Conservation (phyloP, 2,888 invertebrate genomes). For the Gnatocerus cornutus region DNA sequence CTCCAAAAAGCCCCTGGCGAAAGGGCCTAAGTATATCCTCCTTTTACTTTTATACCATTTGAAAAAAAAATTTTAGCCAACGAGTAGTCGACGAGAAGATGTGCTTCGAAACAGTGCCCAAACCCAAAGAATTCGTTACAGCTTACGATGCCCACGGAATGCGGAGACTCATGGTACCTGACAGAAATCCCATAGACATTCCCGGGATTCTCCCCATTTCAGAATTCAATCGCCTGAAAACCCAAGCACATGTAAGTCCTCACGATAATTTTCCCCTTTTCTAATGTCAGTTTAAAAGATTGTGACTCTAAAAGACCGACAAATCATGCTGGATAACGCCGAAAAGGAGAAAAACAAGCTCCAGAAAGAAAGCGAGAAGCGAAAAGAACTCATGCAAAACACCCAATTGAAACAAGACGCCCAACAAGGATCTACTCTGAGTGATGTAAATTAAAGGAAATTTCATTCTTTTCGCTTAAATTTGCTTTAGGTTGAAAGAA, state of each 20-base stretch:
- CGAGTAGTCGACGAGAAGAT: slow-evolving; percentile 31
- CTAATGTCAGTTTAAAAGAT: slow-evolving; percentile 64
- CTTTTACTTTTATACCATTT: neutral
- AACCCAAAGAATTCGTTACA: slow-evolving; percentile 54
- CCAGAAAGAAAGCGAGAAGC: slow-evolving; percentile 74
- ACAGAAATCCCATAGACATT: slow-evolving; percentile 72
- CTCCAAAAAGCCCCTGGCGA: slow-evolving; percentile 9
- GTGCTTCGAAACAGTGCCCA: slow-evolving; percentile 22
- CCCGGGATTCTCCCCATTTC: slow-evolving; percentile 76
- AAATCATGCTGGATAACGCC: slow-evolving; percentile 69
- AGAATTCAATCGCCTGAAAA: slow-evolving; percentile 76
- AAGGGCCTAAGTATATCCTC: slow-evolving; percentile 21
- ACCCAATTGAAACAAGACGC: slow-evolving; percentile 62
- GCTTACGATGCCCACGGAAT: slow-evolving; percentile 66
- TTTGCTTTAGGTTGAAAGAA: slow-evolving; percentile 70
- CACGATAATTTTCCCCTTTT: neutral
- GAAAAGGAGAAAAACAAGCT: slow-evolving; percentile 71
- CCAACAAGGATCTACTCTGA: slow-evolving; percentile 51
- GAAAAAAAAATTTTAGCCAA: slow-evolving; percentile 15
- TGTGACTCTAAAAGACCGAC: slow-evolving; percentile 71
- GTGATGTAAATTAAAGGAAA: slow-evolving; percentile 15
- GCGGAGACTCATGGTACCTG: slow-evolving; percentile 73
- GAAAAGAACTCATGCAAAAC: slow-evolving; percentile 70
- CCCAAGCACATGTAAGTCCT: slow-evolving; percentile 74
- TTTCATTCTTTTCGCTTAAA: neutral